Percentiles rank a stretch among this genome's conserved stretches.
These are phyloP conservation scores for Lophius piscatorius DNA, from an alignment of 2,113 vertebrate genomes.

Conservation along the genomic window DNA sequence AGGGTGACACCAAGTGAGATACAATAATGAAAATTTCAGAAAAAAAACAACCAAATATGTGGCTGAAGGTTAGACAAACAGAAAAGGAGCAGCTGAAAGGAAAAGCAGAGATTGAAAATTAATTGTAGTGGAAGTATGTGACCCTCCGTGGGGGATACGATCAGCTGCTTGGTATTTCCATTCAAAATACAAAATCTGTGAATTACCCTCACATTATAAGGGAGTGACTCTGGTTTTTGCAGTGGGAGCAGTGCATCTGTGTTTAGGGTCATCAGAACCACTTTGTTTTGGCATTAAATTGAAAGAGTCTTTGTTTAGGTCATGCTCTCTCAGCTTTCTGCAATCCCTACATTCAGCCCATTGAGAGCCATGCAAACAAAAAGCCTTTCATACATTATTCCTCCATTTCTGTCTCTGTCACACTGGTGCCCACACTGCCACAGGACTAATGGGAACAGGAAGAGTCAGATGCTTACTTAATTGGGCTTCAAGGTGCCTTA, in stretches of 20 bases:
- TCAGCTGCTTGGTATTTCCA: slow-evolving; percentile 48
- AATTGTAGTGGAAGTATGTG: slow-evolving; percentile 46
- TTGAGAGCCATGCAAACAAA: slow-evolving; percentile 74
- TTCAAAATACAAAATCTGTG: slow-evolving; percentile 58
- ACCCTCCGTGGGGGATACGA: slow-evolving; percentile 36
- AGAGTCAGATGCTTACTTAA: slow-evolving; percentile 71
- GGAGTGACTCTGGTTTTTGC: slow-evolving; percentile 42
- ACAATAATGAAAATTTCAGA: slow-evolving; percentile 25
- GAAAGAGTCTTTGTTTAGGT: slow-evolving; percentile 74
- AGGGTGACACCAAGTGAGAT: slow-evolving; percentile 3
- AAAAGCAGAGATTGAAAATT: slow-evolving; percentile 31
- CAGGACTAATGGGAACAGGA: slow-evolving; percentile 58
- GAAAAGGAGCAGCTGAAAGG: slow-evolving; percentile 34
- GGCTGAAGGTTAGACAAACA: slow-evolving; percentile 29
- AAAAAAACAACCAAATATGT: slow-evolving; percentile 25
- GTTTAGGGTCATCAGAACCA: slow-evolving; percentile 71
- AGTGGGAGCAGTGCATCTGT: slow-evolving; percentile 62
- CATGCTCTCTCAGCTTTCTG: slow-evolving; percentile 70
- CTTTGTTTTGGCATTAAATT: slow-evolving; percentile 66
- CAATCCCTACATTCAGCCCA: slow-evolving; percentile 66
- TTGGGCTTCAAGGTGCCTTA: slow-evolving; percentile 78
- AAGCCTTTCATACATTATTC: slow-evolving; percentile 63
- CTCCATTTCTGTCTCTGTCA: slow-evolving; percentile 31
- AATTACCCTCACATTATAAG: slow-evolving; percentile 63
- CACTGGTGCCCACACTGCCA: slow-evolving; percentile 23